A percentile compares a stretch with the other conserved stretches of the same genome.
Conservation (phyloP, 2,797 vertebrate genomes). For the Darevskia mixta region DNA sequence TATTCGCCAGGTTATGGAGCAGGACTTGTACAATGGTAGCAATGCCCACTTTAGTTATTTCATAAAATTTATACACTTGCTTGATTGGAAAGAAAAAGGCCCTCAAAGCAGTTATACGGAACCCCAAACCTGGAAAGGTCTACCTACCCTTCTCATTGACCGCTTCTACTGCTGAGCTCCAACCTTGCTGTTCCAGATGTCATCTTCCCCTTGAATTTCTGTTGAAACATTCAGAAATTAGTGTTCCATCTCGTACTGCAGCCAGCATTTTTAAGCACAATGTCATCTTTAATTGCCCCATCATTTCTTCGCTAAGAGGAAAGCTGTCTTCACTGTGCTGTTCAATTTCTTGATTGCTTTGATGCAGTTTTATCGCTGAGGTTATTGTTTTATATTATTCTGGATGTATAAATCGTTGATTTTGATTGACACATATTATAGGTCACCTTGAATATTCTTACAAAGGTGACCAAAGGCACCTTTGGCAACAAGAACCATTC, state of each 20-base stretch:
- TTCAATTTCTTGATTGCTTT: background rate
- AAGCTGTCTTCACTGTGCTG: background rate
- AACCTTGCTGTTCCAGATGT: background rate
- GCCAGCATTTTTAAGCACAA: background rate
- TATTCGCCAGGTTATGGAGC: background rate
- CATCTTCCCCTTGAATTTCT: background rate
- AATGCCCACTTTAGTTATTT: background rate
- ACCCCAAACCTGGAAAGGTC: background rate
- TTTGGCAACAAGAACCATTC: background rate
- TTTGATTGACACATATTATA: background rate
- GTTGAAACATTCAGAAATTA: background rate
- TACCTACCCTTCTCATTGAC: background rate
- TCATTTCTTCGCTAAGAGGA: background rate
- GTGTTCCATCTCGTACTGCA: background rate
- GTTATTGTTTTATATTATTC: background rate
- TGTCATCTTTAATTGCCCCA: background rate
- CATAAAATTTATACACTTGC: too few species aligned
- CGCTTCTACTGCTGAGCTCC: background rate
- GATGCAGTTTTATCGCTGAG: background rate
- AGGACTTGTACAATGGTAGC: background rate
- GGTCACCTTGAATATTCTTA: background rate
- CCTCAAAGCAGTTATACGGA: background rate
- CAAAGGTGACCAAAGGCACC: background rate
- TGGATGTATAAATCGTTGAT: background rate
- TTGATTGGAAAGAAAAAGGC: too few species aligned